phyloP scores from a whole-genome alignment of 53 echinoderm and acorn worm genomes.

The Paelopatides confundens region DNA sequence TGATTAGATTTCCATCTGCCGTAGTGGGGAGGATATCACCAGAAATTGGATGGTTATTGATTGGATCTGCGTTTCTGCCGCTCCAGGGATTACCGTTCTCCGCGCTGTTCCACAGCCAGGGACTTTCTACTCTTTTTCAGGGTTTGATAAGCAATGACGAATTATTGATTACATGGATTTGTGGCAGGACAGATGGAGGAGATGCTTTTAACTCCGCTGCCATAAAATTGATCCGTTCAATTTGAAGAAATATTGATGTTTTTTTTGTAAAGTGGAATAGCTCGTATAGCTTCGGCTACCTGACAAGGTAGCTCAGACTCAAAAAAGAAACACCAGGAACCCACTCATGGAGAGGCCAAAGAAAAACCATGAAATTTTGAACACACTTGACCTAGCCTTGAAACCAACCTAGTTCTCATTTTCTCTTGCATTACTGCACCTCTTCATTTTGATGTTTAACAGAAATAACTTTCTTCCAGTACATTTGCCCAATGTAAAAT shows the following conservation, averaged over 20 bases:
- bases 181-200: conserved; percentile 38
- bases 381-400: conserved; percentile 17
- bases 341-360: not conserved
- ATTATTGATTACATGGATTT: conserved; percentile 47
- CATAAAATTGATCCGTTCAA: conserved; percentile 42
- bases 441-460: too few species aligned
- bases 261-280: conserved; percentile 33
- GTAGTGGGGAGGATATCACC: conserved; percentile 45
- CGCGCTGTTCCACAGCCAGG: not conserved
- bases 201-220: conserved; percentile 38
- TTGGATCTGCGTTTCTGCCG: not conserved
- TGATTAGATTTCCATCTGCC: conserved; percentile 40
- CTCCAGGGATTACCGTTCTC: conserved; percentile 27
- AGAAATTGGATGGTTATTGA: conserved; percentile 42
- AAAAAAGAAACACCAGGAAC: not conserved
- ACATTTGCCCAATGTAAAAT: too few species aligned
- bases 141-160: conserved; percentile 42
- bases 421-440: not conserved
- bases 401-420: not conserved
- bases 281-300: conserved; percentile 30
- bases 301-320: not conserved
- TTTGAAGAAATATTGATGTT: conserved; percentile 47
- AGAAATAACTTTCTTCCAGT: too few species aligned
- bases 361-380: not conserved
- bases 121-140: conserved; percentile 20